Base-by-base conservation (phyloP, 2,888 invertebrate species). In the Druceiella hillmani region DNA sequence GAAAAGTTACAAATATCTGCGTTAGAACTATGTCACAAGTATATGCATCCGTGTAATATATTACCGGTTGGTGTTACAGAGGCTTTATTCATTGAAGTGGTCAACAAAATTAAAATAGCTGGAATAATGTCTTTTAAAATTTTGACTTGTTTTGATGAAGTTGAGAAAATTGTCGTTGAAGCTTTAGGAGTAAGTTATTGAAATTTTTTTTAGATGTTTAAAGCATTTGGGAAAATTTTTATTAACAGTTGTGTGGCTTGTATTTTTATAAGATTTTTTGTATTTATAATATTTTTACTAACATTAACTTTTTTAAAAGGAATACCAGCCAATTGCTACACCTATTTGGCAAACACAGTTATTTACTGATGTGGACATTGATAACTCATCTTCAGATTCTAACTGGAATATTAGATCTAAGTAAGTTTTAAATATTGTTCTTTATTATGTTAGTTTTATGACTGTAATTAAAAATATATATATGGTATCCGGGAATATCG, bases 101-200 rank as follows among this genome's bases (percentile, higher is more conserved):
- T 69, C 24, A 56, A 67, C 33, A 67, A 65, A 41, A 66, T 70
- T 36, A 69, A n/a, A n/a, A n/a, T n/a, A n/a, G n/a, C n/a, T n/a
- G n/a, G n/a, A n/a, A n/a, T n/a, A n/a, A n/a, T n/a, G n/a, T n/a
- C n/a, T n/a, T n/a, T n/a, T n/a, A 77, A 82, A 3, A 72, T 70
- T 15, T 82, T 87, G 40, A 68, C 75, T 2, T 88, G 91, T 76
- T 94, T 94, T 60, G 91, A 93, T 56, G 85, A 87, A 43, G 76
- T 89, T 11, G 86, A 90, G 61, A 70, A 76, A 43, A 77, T 76
- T 36, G 76, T 86, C 16, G 79, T 80, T 44, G 80, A 64, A 42
- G 69, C 69, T 22, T 52, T 70, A 9, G 69, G 67, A 80, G 51
- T 81, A 64, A 54, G 63, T 72, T 55, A 61, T 69, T 55, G 61